Conservation (phyloP, 2,113 vertebrate genomes). For the Alligator sinensis region DNA sequence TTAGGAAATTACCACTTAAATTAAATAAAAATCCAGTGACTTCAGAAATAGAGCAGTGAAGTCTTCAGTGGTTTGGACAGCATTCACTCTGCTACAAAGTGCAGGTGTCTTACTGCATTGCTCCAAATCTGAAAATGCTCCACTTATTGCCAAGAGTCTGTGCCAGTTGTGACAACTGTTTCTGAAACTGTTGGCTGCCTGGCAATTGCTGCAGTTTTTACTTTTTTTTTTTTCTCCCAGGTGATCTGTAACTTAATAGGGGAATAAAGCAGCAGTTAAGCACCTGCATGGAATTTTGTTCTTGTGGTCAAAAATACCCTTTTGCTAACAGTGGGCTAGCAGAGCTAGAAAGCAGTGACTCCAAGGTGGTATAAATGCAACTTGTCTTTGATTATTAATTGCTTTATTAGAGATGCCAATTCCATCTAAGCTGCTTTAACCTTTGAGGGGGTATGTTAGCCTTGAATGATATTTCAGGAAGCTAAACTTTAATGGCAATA, state of each 20-base stretch:
- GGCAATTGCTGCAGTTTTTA: neutral
- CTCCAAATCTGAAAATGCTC: neutral
- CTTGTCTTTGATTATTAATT: neutral
- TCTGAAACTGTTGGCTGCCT: neutral
- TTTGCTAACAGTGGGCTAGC: neutral
- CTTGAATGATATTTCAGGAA: neutral
- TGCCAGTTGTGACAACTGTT: neutral
- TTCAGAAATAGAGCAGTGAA: neutral
- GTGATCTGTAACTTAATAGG: neutral
- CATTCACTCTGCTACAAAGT: neutral
- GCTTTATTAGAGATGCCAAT: neutral
- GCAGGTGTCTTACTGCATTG: neutral
- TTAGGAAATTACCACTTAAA: neutral
- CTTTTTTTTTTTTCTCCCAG: neutral
- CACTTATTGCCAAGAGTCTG: accelerated
- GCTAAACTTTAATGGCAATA: neutral
- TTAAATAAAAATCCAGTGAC: neutral
- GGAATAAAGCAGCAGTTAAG: neutral
- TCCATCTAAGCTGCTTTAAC: neutral
- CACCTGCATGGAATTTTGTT: neutral
- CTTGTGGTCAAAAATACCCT: neutral
- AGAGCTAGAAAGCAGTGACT: neutral
- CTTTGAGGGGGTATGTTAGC: neutral
- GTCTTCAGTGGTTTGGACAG: neutral
- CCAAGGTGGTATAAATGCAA: neutral